Evolutionary conservation across 2,888 invertebrate species (phyloP), one percentile per base, ranked within the genome.

Genomic region (Torymus tubicola): DNA sequence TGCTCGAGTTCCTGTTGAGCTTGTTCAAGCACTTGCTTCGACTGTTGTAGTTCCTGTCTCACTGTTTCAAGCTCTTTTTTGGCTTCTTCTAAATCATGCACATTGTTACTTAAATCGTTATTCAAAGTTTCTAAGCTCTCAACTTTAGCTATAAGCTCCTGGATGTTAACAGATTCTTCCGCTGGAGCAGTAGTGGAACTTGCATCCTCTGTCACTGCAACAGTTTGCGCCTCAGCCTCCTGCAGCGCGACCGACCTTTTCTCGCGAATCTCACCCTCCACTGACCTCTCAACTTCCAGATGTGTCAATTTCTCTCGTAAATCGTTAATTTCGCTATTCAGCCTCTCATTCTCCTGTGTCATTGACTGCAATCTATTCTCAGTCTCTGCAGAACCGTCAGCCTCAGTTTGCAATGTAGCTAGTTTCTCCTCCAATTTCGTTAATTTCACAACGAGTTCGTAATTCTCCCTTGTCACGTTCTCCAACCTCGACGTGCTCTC

Each of bases 31-130:
- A 8, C 60, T 5, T 21, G 4, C 12, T 92, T 90, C 80, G 93
- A 18, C 12, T 90, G 87, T 78, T 91, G 92, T 14, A 94, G 89
- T 12, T 64, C 83, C 91, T 42, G 64, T 42, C 42, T 42, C 42
- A 42, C 10, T 8, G 5, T 42, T 42, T 42, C 42, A 42, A 42
- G 42, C 42, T 42, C 42, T 8, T 4, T 8, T 42, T 42, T 42
- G 42, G 42, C 42, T 8, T 8, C 42, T 8, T 42, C 42, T 8
- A 42, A 42, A 42, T 1, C 42, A 5, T 42, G 42, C 8, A 42
- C 5, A 70, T 84, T 82, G 4, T 84, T 75, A 24, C 80, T 84
- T 50, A 87, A 67, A 2, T 77, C 31, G 83, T 84, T 14, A 18
- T 42, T 12, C 82, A 57, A 13, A 55, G 16, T 53, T 55, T 83